These are phyloP conservation scores for Tichodroma muraria DNA, from an alignment of 2,113 vertebrate species.

Conservation along the genomic window DNA sequence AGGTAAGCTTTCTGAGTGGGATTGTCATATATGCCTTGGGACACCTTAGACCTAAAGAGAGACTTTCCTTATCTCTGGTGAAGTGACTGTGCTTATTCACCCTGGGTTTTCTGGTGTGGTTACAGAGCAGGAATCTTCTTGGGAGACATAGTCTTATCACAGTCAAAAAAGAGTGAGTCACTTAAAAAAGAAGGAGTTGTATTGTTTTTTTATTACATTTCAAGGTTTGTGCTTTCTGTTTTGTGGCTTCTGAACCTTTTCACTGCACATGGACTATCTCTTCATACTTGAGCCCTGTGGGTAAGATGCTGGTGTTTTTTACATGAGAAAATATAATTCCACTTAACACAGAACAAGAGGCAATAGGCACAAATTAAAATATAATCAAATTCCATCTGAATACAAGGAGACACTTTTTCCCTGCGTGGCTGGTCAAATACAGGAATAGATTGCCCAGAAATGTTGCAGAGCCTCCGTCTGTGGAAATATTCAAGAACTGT, in stretches of 20 bases:
- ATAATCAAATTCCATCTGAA: neutral
- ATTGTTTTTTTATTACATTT: neutral
- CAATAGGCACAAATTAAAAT: neutral
- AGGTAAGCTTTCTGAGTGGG: neutral
- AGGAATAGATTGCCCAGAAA: neutral
- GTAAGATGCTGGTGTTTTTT: neutral
- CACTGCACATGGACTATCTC: neutral
- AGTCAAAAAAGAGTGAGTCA: neutral
- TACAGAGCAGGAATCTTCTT: neutral
- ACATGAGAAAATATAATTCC: neutral
- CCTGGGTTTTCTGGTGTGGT: neutral
- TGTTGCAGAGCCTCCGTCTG: neutral
- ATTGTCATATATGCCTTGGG: neutral
- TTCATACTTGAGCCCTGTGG: neutral
- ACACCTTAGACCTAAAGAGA: neutral
- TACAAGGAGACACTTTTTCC: neutral
- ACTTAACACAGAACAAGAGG: neutral
- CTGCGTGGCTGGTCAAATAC: neutral
- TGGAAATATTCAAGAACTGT: neutral
- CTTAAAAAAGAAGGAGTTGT: neutral
- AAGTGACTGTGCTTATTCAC: neutral
- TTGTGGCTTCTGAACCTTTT: neutral
- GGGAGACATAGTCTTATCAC: neutral
- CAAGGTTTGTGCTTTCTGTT: neutral
- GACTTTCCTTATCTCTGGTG: neutral